Percentiles rank a stretch among this genome's conserved stretches.
Evolutionary conservation across 2,888 invertebrate species (phyloP).

Genomic region (Pimpla rufipes): DNA sequence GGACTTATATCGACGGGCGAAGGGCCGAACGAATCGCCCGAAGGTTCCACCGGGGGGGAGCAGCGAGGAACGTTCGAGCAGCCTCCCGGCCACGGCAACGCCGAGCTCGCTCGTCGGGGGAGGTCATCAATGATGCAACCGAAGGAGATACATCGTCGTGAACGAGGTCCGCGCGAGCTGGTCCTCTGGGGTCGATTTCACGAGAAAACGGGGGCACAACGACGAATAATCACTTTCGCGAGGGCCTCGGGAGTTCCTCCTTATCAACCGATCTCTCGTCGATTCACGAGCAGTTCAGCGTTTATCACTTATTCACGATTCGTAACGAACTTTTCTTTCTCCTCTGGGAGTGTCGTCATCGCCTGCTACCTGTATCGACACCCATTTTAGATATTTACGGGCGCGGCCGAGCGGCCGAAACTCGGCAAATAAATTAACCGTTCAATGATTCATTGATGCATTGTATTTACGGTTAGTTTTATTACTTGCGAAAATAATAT

Average conservation of each 20-base stretch:
- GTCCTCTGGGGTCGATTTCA: constrained; percentile 83
- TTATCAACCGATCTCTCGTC: constrained; percentile 73
- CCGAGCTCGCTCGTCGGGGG: constrained; percentile 52
- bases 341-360: constrained; percentile 80
- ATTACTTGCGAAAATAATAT: not conserved
- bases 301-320: constrained; percentile 82
- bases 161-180: constrained; percentile 58
- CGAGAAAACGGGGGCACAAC: constrained; percentile 76
- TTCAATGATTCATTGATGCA: not conserved
- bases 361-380: constrained; percentile 69
- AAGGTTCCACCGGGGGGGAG: too few species aligned
- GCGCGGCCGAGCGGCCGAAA: not conserved
- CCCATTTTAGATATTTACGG: not conserved
- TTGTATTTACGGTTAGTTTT: not conserved
- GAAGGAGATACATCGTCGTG: constrained; percentile 79
- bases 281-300: constrained; percentile 70
- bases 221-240: constrained; percentile 84
- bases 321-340: constrained; percentile 83
- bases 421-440: not conserved
- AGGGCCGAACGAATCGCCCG: constrained; percentile 45
- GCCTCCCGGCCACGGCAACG: constrained; percentile 26
- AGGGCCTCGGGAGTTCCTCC: constrained; percentile 48
- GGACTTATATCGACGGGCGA: constrained; percentile 38
- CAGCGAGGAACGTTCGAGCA: constrained; percentile 27
- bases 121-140: constrained; percentile 83